Percentiles rank a stretch among this genome's conserved stretches.
Conservation (phyloP, 2,113 vertebrate genomes). For the Eulacestoma nigropectus region DNA sequence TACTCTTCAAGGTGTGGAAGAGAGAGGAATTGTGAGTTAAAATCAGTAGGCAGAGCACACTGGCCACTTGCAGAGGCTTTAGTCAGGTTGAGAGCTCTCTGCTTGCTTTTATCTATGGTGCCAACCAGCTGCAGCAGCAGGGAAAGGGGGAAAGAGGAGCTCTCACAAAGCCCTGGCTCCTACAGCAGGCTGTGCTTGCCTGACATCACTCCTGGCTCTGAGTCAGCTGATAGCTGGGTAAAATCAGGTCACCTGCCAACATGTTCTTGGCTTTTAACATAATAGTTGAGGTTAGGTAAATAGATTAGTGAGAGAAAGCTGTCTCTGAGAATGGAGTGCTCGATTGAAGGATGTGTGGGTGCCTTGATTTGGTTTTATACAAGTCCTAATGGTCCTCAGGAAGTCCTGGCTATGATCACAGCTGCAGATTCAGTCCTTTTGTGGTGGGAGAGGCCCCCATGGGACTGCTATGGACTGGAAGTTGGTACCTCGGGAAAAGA, state of each 20-base stretch:
- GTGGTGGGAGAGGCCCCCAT: neutral
- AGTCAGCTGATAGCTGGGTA: constrained; percentile 4
- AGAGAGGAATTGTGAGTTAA: neutral
- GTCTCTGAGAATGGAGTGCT: neutral
- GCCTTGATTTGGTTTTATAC: neutral
- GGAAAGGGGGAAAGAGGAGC: neutral
- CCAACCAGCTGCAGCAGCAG: neutral
- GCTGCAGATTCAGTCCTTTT: neutral
- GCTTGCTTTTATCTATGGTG: neutral
- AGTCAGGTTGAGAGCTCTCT: neutral
- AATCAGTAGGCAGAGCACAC: neutral
- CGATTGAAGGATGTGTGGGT: neutral
- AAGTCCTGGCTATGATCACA: neutral
- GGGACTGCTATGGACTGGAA: neutral
- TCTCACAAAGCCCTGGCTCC: neutral
- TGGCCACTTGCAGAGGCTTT: neutral
- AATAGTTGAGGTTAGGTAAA: constrained; percentile 3
- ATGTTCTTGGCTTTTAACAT: neutral
- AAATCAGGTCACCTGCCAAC: constrained; percentile 26
- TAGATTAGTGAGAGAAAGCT: neutral
- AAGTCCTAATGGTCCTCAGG: neutral
- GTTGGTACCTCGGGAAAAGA: neutral
- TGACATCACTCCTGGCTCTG: neutral
- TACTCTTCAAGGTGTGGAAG: neutral
- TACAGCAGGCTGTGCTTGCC: neutral